Percentiles rank a stretch among this genome's conserved stretches.
Evolutionary conservation across 2,113 vertebrate species (phyloP).

Genomic region (Equus quagga): DNA sequence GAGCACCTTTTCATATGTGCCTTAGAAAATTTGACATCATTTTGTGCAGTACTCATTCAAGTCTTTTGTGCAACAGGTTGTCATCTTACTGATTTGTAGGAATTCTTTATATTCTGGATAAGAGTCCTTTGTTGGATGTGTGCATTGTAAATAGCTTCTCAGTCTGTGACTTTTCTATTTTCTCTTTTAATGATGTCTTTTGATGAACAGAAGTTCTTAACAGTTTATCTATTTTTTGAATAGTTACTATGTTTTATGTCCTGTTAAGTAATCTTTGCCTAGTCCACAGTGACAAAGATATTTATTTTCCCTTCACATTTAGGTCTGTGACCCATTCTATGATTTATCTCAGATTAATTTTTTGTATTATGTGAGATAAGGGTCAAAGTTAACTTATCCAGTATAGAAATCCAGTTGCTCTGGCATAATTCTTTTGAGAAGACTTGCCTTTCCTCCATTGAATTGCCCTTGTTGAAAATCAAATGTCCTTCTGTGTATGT

Average conservation of each 20-base stretch:
- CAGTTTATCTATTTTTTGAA: background rate
- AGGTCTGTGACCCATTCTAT: background rate
- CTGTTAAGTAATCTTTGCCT: background rate
- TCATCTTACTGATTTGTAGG: background rate
- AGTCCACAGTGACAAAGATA: background rate
- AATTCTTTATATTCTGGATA: background rate
- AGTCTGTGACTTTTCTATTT: background rate
- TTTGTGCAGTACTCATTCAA: background rate
- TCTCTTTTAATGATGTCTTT: background rate
- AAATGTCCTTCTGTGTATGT: background rate
- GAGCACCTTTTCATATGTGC: background rate
- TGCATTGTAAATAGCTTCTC: background rate
- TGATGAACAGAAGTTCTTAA: background rate
- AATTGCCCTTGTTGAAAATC: background rate
- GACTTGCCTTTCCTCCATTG: background rate
- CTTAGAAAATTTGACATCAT: background rate
- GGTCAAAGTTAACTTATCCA: background rate
- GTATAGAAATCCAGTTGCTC: background rate
- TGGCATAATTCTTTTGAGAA: background rate
- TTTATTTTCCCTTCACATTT: background rate
- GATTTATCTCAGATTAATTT: background rate
- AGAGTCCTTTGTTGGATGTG: background rate
- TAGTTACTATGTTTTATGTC: background rate
- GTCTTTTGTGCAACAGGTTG: background rate
- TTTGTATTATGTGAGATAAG: background rate